Percentiles rank a stretch among this genome's conserved stretches.
These are phyloP conservation scores for Microcebus murinus DNA, from an alignment of 2,113 vertebrate species.

Conservation along the genomic window DNA sequence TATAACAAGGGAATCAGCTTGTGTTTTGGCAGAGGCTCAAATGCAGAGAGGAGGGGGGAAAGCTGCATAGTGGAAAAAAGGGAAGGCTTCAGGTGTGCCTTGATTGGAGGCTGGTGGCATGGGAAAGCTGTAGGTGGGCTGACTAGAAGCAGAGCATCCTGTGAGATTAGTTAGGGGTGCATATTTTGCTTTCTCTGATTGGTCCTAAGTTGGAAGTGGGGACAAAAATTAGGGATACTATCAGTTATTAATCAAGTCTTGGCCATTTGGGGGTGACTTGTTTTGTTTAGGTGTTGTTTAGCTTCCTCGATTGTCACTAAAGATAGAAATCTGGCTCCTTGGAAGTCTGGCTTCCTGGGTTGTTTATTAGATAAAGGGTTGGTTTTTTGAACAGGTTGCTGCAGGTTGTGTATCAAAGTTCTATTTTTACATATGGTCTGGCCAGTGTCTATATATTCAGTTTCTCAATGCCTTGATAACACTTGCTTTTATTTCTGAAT, in stretches of 20 bases:
- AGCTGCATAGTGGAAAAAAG: neutral
- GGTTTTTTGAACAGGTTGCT: neutral
- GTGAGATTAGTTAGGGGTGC: neutral
- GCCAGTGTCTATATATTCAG: neutral
- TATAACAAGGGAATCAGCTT: neutral
- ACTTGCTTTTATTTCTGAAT: constrained; percentile 31
- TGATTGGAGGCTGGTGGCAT: neutral
- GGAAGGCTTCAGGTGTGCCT: neutral
- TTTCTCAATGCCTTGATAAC: constrained; percentile 4
- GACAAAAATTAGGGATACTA: neutral
- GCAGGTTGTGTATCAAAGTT: neutral
- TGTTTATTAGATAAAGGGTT: constrained; percentile 3
- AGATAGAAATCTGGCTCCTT: neutral
- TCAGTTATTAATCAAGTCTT: neutral
- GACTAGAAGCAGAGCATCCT: neutral
- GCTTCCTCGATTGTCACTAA: neutral
- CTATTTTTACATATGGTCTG: neutral
- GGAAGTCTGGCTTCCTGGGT: neutral
- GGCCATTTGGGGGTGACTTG: neutral
- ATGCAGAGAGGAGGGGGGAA: neutral
- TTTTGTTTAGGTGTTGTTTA: neutral
- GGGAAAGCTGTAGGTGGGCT: neutral
- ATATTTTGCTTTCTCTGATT: neutral
- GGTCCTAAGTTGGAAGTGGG: neutral
- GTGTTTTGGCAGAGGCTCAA: neutral